Evolutionary conservation across 2,797 vertebrate genomes (phyloP), one percentile per base, ranked within the genome.

Genomic region (Rallus crepitans): DNA sequence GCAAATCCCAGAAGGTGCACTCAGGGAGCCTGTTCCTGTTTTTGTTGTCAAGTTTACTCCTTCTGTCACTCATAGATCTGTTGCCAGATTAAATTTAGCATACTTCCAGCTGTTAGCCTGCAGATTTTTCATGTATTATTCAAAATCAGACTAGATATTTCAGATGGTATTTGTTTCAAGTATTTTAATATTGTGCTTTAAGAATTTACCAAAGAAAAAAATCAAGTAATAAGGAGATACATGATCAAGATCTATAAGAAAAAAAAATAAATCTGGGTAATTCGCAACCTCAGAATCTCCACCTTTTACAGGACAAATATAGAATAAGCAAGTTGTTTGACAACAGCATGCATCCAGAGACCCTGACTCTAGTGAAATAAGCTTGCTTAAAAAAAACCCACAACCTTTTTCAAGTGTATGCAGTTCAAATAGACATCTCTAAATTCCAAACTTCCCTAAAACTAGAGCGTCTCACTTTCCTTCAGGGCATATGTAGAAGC

Each of bases 61-160:
- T 95, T 66, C n/a, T n/a, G 33, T 90, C 69, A 48, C 20, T 60
- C 53, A 28, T 0, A 94, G 56, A 82, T 78, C 68, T 71, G 33
- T 82, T 82, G 48, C 48, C 64, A 60, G n/a, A 75, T 83, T 68
- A 83, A 93, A 81, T 78, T 80, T 59, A 86, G 21, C 80, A 55
- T 59, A 9, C 16, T 90, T 91, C 55, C 73, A 85, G 63, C 57
- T 86, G 45, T 37, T 78, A 47, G 12, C 25, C 15, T 90, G 50
- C 56, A 77, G 68, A 70, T 82, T 96, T 93, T 33, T 33, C 48
- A 71, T 94, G 48, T 52, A 63, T 84, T 95, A 84, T 77, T 87
- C 56, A 87, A 93, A 90, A n/a, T 70, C 10, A 47, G 14, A 20
- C n/a, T 59, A 79, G 57, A 35, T 70, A 89, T 85, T 89, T 93